Evolutionary conservation across 2,888 invertebrate genomes (phyloP).

Genomic region (Halictus ligatus): DNA sequence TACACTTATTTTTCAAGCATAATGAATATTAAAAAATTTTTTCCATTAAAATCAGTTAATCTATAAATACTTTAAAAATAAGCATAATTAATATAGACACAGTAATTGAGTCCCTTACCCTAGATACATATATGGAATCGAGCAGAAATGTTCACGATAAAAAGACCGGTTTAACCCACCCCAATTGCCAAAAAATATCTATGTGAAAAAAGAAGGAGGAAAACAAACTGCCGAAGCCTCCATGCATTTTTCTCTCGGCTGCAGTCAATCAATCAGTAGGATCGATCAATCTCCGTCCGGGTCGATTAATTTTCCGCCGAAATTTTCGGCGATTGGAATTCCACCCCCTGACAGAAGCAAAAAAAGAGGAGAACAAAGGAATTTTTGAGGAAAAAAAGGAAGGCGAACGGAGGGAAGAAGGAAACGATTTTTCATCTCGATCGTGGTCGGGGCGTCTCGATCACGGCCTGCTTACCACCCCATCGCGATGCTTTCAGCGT

Average conservation of each 20-base stretch:
- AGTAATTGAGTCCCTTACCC: too few species aligned
- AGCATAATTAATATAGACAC: too few species aligned
- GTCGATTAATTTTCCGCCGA: slow-evolving; percentile 13
- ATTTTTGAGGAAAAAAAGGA: not conserved
- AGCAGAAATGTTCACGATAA: too few species aligned
- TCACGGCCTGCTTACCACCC: slow-evolving; percentile 15
- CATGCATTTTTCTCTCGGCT: not conserved
- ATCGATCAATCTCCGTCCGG: slow-evolving; percentile 17
- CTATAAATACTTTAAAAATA: too few species aligned
- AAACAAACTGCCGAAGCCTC: not conserved
- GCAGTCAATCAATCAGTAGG: not conserved
- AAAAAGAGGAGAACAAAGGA: not conserved
- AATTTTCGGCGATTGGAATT: not conserved
- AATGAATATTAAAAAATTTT: too few species aligned
- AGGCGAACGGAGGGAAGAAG: not conserved
- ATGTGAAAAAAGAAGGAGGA: not conserved
- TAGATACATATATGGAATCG: not conserved
- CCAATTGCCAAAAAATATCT: not conserved
- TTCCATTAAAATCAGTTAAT: too few species aligned
- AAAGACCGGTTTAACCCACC: too few species aligned
- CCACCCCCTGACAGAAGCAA: not conserved
- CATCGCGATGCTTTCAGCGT: slow-evolving; percentile 32
- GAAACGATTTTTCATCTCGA: slow-evolving; percentile 11
- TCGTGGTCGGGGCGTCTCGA: not conserved
- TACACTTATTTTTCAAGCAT: too few species aligned